Conservation (phyloP, 2,797 vertebrate genomes). For the Oryzias dopingdopingensis region DNA sequence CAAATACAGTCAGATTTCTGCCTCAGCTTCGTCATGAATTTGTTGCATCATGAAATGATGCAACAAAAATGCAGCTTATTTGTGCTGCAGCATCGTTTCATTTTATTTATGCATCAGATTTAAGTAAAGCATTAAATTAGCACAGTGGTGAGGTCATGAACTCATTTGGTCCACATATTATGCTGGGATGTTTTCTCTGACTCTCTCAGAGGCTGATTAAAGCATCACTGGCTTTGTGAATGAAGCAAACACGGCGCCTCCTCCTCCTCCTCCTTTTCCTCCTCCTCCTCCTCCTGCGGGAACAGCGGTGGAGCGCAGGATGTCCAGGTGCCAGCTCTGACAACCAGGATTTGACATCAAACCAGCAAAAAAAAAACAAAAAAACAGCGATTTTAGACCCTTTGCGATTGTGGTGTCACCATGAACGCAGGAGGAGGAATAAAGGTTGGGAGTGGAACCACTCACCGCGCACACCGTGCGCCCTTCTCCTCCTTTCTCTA, state of each 20-base stretch:
- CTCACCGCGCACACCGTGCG: conserved; percentile 53
- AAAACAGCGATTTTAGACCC: conserved; percentile 4
- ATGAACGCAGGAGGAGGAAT: conserved; percentile 34
- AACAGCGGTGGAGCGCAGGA: conserved; percentile 40
- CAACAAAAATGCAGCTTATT: no score
- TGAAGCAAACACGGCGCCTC: conserved; percentile 45
- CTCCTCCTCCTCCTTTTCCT: conserved; percentile 23
- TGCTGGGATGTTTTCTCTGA: conserved; percentile 27
- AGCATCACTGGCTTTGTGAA: conserved; percentile 60
- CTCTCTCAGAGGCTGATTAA: conserved; percentile 29
- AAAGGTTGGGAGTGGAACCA: conserved; percentile 50
- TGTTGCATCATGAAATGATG: no score
- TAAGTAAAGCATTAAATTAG: neutral
- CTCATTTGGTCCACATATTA: neutral
- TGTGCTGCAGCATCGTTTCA: conserved; percentile 8
- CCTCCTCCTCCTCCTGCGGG: conserved; percentile 24
- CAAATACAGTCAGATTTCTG: no score
- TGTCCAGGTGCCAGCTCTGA: conserved; percentile 54
- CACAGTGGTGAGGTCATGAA: neutral
- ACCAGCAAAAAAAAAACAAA: conserved; percentile 3
- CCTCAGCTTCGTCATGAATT: no score
- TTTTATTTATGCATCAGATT: neutral
- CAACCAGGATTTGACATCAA: conserved; percentile 4
- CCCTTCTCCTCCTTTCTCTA: conserved; percentile 48
- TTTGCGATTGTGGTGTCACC: conserved; percentile 12